Evolutionary conservation across 2,797 vertebrate species (phyloP), one percentile per base, ranked within the genome.

Genomic region (Pseudotriccus pelzelni): DNA sequence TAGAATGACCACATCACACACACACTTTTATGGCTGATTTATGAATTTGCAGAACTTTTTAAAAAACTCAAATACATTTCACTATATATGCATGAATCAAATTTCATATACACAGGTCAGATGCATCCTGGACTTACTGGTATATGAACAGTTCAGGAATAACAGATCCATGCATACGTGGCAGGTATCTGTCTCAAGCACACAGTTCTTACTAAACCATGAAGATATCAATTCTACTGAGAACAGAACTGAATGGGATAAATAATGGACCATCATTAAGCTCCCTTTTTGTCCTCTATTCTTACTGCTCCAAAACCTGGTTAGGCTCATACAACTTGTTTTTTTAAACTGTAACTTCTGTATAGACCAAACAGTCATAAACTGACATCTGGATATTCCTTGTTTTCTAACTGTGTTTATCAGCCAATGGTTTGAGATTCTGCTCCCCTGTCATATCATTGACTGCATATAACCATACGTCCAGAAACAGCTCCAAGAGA

Each of bases 1-100:
- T 59, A 55, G 36, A 83, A 44, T 10, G 32, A 67, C 10, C 2
- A n/a, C 23, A 44, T 8, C 12, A 28, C 0, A 3, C 0, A 3
- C 1, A 3, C 2, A 9, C 10, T 72, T 78, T 59, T 80, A 22
- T 73, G 25, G 12, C 22, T 76, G 6, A 76, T 47, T 14, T 58
- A 21, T 30, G 11, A 87, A 50, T 79, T 84, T 41, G 69, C 8
- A 32, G 28, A 76, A 17, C 3, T 79, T 68, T 46, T 49, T 10
- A 66, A 60, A 59, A 39, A 55, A 49, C n/a, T 87, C 36, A 34
- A 14, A 66, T 44, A 64, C 5, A 37, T 53, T 91, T 86, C 36
- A n/a, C 19, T 72, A 72, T 9, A 64, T 21, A 64, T 8, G 6
- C 14, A 72, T 14, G 7, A 49, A 81, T 68, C 21, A 80, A 15